These are phyloP conservation scores for Tenthredo livida DNA, from an alignment of 2,888 invertebrate genomes.

Conservation along the genomic window DNA sequence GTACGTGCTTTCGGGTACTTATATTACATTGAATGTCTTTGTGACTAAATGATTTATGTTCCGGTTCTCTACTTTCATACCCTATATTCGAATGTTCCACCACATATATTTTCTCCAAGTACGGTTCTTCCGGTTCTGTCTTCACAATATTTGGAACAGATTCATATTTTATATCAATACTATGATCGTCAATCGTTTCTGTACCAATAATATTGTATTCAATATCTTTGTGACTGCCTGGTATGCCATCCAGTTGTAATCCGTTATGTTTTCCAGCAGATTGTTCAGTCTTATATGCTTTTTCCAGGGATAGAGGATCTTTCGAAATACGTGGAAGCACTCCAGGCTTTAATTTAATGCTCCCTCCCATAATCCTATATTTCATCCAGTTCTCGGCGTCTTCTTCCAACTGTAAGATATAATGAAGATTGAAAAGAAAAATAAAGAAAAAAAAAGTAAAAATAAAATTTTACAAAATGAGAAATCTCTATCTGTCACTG, in stretches of 20 bases:
- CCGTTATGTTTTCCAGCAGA: background rate
- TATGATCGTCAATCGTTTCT: background rate
- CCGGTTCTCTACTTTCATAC: background rate
- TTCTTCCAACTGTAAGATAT: constrained; percentile 2
- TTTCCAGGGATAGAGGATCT: background rate
- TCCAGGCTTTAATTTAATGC: constrained; percentile 19
- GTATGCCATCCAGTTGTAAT: background rate
- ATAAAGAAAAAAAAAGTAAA: background rate
- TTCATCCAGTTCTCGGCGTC: constrained; percentile 36
- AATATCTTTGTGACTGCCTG: background rate
- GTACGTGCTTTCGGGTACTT: constrained; percentile 1
- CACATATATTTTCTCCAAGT: background rate
- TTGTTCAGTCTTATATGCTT: background rate
- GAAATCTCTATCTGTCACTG: background rate
- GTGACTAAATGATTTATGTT: constrained; percentile 9
- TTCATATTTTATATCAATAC: constrained; percentile 30
- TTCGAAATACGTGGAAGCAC: constrained; percentile 13
- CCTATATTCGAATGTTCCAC: background rate
- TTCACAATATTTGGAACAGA: constrained; percentile 14
- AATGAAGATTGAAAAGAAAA: background rate
- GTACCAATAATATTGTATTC: background rate
- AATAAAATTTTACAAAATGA: background rate
- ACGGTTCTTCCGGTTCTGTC: background rate
- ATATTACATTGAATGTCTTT: constrained; percentile 39
- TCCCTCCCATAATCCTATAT: constrained; percentile 26